phyloP scores from a whole-genome alignment of 2,888 invertebrate genomes.

The Noctua comes region DNA sequence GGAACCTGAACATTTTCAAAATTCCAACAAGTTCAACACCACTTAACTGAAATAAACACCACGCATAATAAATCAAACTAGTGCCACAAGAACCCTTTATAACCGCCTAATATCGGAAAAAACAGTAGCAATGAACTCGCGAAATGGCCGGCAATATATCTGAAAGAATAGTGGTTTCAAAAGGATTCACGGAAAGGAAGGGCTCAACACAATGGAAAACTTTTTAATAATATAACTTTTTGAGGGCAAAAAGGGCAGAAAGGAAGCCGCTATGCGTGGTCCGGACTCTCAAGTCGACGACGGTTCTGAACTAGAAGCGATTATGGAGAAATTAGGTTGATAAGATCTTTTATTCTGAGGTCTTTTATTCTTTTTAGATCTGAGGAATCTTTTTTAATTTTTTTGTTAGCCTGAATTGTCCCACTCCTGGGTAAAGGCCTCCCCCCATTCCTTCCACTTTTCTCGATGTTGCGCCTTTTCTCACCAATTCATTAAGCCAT shows the following conservation, averaged over 20 bases:
- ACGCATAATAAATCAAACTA: slow-evolving; percentile 34
- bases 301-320: slow-evolving; percentile 16
- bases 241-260: not conserved
- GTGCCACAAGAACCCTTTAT: slow-evolving; percentile 17
- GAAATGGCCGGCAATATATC: slow-evolving; percentile 48
- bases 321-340: not conserved
- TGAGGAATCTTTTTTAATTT: too few relatives aligned
- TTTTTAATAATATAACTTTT: slow-evolving; percentile 57
- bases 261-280: slow-evolving; percentile 5
- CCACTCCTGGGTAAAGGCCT: too few relatives aligned
- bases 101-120: slow-evolving; percentile 19
- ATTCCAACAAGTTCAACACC: slow-evolving; percentile 11
- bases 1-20: not conserved
- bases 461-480: too few relatives aligned
- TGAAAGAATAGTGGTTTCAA: slow-evolving; percentile 45
- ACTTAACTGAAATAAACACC: slow-evolving; percentile 10
- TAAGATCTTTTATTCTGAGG: not conserved
- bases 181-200: slow-evolving; percentile 40
- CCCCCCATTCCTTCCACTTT: too few relatives aligned
- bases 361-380: too few relatives aligned
- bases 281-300: slow-evolving; percentile 9
- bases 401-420: too few relatives aligned
- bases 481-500: too few relatives aligned
- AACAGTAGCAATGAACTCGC: slow-evolving; percentile 39
- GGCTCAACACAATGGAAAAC: slow-evolving; percentile 44